Evolutionary conservation across 2,797 vertebrate genomes (phyloP).

Genomic region (Coendou prehensilis): DNA sequence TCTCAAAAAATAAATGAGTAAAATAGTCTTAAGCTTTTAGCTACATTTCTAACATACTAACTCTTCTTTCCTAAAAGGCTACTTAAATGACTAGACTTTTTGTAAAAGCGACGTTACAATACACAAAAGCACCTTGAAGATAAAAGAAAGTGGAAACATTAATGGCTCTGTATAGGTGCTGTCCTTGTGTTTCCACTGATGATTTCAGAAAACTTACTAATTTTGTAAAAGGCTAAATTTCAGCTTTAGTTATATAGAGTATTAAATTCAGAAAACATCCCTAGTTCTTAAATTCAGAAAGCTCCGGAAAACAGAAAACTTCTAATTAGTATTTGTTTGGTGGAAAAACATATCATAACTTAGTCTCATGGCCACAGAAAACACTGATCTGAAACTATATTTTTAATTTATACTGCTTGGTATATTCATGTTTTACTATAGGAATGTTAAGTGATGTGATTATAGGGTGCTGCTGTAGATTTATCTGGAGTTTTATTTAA

Average conservation of each 20-base stretch:
- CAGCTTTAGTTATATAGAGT: neutral
- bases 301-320: neutral
- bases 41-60: conserved; percentile 28
- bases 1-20: neutral
- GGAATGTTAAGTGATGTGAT: neutral
- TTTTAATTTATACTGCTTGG: conserved; percentile 52
- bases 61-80: conserved; percentile 21
- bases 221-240: conserved; percentile 9
- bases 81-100: conserved; percentile 20
- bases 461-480: neutral
- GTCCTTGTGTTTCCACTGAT: conserved; percentile 25
- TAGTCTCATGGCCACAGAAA: neutral
- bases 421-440: neutral
- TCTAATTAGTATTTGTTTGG: neutral
- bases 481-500: conserved; percentile 35
- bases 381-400: neutral
- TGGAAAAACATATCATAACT: neutral
- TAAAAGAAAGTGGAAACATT: neutral
- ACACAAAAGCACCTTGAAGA: neutral
- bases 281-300: neutral
- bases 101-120: conserved; percentile 21
- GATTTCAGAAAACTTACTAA: conserved; percentile 5
- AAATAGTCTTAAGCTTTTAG: neutral
- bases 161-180: neutral
- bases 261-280: conserved; percentile 16